Conservation (phyloP, 2,113 vertebrate genomes). For the Plotosus lineatus region DNA sequence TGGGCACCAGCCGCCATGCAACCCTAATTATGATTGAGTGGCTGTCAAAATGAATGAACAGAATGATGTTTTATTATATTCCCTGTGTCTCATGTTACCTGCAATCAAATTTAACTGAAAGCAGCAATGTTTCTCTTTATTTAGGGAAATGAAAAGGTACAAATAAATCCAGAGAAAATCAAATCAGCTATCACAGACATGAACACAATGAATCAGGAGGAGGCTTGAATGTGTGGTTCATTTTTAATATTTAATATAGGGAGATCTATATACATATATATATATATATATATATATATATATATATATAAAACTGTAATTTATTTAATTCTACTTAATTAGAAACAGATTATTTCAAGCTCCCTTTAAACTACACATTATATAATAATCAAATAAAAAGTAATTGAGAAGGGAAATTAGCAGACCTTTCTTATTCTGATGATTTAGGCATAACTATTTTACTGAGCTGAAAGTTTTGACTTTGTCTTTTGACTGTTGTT, state of each 20-base stretch:
- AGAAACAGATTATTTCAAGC: background rate
- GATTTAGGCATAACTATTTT: constrained; percentile 39
- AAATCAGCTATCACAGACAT: constrained; percentile 69
- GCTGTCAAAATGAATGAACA: too few species aligned
- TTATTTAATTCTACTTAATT: background rate
- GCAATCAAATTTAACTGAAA: constrained; percentile 69
- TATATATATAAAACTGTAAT: too few species aligned
- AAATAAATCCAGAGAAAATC: constrained; percentile 76
- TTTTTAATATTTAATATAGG: too few species aligned
- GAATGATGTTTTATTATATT: too few species aligned
- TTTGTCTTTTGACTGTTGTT: constrained; percentile 58
- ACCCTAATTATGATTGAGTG: too few species aligned
- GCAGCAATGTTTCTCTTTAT: constrained; percentile 30
- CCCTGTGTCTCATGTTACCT: constrained; percentile 46
- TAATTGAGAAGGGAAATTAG: constrained; percentile 37
- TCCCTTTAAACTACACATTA: constrained; percentile 12
- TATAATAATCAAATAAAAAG: constrained; percentile 1
- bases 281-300: too few species aligned
- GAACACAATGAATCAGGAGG: constrained; percentile 75
- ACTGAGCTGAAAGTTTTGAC: constrained; percentile 56
- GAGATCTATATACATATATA: too few species aligned
- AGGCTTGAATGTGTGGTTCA: too few species aligned
- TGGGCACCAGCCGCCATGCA: too few species aligned
- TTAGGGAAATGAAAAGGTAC: constrained; percentile 63
- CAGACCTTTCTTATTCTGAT: constrained; percentile 22